Percentiles rank a stretch among this genome's conserved stretches.
These are phyloP conservation scores for Rynchops niger DNA, from an alignment of 2,113 vertebrate species.

Conservation along the genomic window DNA sequence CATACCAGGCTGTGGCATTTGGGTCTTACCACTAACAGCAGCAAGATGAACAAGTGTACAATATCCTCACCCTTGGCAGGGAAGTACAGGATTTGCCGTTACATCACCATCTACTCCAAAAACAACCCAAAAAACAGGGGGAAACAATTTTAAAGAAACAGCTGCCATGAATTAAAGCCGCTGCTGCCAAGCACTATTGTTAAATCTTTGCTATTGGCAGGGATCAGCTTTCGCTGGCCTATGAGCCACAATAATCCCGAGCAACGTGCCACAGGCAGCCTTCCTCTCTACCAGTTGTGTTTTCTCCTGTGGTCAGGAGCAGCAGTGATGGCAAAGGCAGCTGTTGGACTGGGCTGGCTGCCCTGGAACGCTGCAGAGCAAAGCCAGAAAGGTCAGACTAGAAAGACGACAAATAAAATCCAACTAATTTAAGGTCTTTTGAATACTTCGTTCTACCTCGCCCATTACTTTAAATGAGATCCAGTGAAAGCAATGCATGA, in stretches of 20 bases:
- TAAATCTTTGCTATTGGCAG: background rate
- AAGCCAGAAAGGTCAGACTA: background rate
- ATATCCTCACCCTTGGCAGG: background rate
- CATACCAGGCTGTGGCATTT: fast-evolving
- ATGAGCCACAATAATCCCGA: fast-evolving
- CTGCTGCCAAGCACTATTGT: background rate
- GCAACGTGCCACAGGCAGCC: background rate
- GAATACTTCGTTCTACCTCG: background rate
- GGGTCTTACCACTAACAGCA: background rate
- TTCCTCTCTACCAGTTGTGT: background rate
- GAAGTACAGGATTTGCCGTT: fast-evolving
- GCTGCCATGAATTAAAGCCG: background rate
- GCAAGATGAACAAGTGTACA: fast-evolving
- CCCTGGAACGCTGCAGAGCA: background rate
- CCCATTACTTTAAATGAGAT: background rate
- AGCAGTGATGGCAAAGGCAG: no score
- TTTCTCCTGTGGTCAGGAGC: no score
- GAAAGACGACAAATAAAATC: background rate
- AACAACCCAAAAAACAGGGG: background rate
- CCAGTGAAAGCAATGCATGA: background rate
- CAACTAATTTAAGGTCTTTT: background rate
- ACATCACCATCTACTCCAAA: background rate
- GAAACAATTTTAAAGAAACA: background rate
- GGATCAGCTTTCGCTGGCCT: background rate
- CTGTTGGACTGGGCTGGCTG: background rate